Evolutionary conservation across 2,888 invertebrate genomes (phyloP).

Genomic region (Stenotaenia linearis): DNA sequence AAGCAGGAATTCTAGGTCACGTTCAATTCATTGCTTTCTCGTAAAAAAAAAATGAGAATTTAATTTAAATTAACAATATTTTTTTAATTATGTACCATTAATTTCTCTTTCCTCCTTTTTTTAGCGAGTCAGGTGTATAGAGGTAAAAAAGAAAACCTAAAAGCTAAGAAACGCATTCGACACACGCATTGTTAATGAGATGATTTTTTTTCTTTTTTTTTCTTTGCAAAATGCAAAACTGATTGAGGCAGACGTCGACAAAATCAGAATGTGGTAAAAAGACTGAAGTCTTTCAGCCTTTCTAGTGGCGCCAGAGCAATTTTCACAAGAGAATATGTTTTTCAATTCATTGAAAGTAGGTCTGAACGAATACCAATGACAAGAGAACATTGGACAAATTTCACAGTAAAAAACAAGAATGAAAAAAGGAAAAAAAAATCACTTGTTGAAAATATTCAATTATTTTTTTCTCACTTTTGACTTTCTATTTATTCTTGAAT

Average conservation of each 20-base stretch:
- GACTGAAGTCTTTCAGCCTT: neutral
- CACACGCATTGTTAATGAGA: neutral
- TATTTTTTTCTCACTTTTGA: neutral
- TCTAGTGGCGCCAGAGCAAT: constrained; percentile 4
- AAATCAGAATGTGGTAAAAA: neutral
- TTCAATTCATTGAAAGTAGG: neutral
- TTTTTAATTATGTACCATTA: neutral
- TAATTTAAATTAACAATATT: neutral
- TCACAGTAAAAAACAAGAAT: neutral
- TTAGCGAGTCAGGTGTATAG: neutral
- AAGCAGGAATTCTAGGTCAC: neutral
- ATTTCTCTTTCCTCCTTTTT: neutral
- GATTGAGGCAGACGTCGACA: constrained; percentile 16
- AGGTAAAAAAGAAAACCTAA: neutral
- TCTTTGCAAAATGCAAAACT: neutral
- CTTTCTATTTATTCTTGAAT: neutral
- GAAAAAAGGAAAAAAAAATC: neutral
- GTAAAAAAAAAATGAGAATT: too few relatives aligned
- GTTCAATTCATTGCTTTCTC: neutral
- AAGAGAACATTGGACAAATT: neutral
- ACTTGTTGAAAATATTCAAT: neutral
- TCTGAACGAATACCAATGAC: constrained; percentile 8
- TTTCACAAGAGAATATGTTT: neutral
- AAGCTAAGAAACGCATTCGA: neutral
- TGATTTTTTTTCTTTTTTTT: neutral